A percentile compares a stretch with the other conserved stretches of the same genome.
Evolutionary conservation across 2,888 invertebrate species (phyloP).

Genomic region (Patella ulyssiponensis): DNA sequence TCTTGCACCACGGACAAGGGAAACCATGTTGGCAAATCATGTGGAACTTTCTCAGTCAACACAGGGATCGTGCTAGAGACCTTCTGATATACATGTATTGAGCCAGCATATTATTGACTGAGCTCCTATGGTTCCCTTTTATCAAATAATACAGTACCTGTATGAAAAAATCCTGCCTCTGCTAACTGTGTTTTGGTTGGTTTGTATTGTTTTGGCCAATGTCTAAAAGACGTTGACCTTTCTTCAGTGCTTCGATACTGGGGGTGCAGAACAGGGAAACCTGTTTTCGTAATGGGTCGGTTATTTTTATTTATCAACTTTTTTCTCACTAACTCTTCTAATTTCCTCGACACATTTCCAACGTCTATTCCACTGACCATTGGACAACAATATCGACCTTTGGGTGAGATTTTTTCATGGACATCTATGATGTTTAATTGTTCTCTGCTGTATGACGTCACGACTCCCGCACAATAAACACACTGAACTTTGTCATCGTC

Average conservation of each 20-base stretch:
- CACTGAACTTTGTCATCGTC: neutral
- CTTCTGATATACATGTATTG: no score
- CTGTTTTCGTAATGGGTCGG: neutral
- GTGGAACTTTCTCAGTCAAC: no score
- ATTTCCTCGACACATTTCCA: neutral
- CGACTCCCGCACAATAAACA: neutral
- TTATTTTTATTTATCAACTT: neutral
- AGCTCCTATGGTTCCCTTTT: no score
- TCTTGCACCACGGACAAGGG: no score
- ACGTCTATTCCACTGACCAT: neutral
- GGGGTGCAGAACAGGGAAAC: neutral
- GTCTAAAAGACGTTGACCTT: neutral
- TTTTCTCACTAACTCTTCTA: neutral
- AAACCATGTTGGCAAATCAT: no score
- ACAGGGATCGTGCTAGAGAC: no score
- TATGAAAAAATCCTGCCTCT: conserved; percentile 6
- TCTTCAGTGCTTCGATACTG: neutral
- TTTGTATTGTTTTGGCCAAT: neutral
- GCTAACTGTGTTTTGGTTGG: neutral
- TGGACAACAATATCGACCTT: neutral
- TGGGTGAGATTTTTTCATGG: neutral
- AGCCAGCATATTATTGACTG: no score
- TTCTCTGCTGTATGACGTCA: neutral
- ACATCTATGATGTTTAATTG: neutral
- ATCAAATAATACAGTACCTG: neutral